A percentile compares a stretch with the other conserved stretches of the same genome.
These are phyloP conservation scores for Rhynchotus rufescens DNA, from an alignment of 2,797 vertebrate species.

Conservation along the genomic window DNA sequence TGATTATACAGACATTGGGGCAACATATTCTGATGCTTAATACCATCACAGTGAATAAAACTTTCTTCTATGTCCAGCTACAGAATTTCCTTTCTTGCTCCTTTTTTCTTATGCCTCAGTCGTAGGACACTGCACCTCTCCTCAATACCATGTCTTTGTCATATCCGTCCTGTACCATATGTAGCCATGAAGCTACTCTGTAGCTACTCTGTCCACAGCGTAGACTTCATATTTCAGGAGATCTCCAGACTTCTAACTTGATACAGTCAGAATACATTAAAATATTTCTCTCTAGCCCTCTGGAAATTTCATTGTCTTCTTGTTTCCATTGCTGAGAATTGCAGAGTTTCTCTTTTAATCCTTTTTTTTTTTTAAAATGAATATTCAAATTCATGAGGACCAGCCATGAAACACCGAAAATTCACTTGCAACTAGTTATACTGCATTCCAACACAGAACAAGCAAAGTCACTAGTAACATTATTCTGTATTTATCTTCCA, in stretches of 20 bases:
- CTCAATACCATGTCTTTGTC: background rate
- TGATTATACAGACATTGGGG: accelerated
- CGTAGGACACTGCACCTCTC: background rate
- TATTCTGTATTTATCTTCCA: background rate
- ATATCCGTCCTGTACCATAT: background rate
- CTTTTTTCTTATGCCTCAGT: background rate
- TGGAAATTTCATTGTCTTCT: background rate
- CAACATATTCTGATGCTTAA: background rate
- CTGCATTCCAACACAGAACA: background rate
- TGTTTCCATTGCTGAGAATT: background rate
- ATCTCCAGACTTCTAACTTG: background rate
- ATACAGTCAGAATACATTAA: background rate
- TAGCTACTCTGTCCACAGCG: background rate
- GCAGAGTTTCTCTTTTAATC: background rate
- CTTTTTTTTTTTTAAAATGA: background rate
- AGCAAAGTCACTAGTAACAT: background rate
- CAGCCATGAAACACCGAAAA: background rate
- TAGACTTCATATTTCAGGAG: accelerated
- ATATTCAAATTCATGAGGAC: background rate
- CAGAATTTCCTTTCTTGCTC: background rate
- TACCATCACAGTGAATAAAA: background rate
- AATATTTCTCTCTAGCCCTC: background rate
- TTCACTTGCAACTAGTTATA: background rate
- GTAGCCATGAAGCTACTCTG: background rate
- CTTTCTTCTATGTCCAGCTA: background rate